Evolutionary conservation across 35 echinoderm and acorn worm species (phyloP), one percentile per base, ranked within the genome.

Genomic region (Apostichopus japonicus): DNA sequence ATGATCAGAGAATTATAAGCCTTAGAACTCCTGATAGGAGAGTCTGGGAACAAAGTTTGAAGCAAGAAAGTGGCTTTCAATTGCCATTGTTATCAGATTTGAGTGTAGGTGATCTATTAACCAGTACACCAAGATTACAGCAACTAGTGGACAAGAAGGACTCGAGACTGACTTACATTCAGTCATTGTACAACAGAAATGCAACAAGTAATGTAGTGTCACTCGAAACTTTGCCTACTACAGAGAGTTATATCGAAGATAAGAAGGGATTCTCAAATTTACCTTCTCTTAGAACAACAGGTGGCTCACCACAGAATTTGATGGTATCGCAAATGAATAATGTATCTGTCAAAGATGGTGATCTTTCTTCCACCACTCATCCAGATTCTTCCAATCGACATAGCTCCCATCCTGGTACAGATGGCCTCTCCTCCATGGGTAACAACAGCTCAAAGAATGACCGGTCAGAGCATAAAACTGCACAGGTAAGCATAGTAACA

Each of bases 21-120:
- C 56, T 84, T 21, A 84, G 81, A 24, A 57, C 81, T 59, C 86
- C 27, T 75, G 67, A 89, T 6, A 89, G 22, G 61, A 72, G 16
- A 33, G 24, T 25, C 5, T 89, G 86, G 86, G 86, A 84, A 21
- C 57, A 84, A 21, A 89, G 86, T 27, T 51, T 73, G 61, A 89
- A 33, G 72, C 22, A 54, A 33, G 14, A 54, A 33, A 23, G 19
- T 14, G 81, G 81, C 6, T 57, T 84, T 58, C 17, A 84, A 16
- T 84, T 84, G 56, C 81, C 80, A 21, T 54, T 57, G 8, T 84
- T 84, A 57, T 55, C 80, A 8, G 54, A 54, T 13, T 88, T 88
- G 86, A 88, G 86, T 23, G 13, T 88, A 9, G 86, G 86, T 72
- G 86, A 88, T 88, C 61, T 88, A 0, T 55, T 88, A 9, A 88